These are phyloP conservation scores for Andrena marginata DNA, from an alignment of 2,888 invertebrate species.

Conservation along the genomic window DNA sequence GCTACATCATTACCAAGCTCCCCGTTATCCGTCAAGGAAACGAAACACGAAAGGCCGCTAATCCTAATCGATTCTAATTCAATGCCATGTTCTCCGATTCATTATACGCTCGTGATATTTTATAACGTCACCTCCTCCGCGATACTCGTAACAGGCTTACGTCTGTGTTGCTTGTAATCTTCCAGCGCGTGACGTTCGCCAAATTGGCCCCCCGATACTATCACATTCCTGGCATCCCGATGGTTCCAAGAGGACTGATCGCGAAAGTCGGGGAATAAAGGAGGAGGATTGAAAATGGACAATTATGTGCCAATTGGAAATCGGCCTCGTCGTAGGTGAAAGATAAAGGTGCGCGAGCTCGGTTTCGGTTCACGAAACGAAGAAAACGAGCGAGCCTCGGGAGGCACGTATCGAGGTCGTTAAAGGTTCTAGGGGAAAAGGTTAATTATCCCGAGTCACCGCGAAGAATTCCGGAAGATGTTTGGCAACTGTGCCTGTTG, in stretches of 20 bases:
- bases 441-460: constrained; percentile 61
- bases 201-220: not conserved
- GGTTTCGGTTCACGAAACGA: constrained; percentile 47
- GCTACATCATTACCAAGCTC: not conserved
- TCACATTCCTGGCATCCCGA: constrained; percentile 1
- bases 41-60: not conserved
- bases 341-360: constrained; percentile 7
- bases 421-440: constrained; percentile 66
- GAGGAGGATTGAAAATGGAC: not conserved
- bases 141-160: constrained; percentile 3
- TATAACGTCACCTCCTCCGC: not conserved
- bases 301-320: constrained; percentile 18
- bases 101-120: constrained; percentile 29
- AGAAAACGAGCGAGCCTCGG: constrained; percentile 20
- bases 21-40: not conserved
- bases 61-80: not conserved
- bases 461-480: constrained; percentile 66
- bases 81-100: constrained; percentile 13
- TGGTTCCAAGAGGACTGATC: not conserved
- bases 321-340: not conserved
- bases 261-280: constrained; percentile 11
- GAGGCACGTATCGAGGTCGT: constrained; percentile 60
- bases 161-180: not conserved
- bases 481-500: constrained; percentile 55
- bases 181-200: not conserved